Base-by-base conservation (phyloP, 2,888 invertebrate species). In the Agapostemon virescens region DNA sequence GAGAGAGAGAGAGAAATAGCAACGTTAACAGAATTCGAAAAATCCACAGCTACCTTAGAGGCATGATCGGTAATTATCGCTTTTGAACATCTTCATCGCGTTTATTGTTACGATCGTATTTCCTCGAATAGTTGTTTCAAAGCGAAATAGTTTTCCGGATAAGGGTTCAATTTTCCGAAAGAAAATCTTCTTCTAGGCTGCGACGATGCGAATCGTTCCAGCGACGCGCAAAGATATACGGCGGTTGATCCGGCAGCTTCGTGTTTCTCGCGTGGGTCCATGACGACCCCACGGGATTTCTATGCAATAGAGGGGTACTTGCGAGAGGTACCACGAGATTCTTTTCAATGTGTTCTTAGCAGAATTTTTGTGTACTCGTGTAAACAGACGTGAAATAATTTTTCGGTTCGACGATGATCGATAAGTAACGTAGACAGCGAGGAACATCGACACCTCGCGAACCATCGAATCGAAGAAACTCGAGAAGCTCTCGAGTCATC, bases 71-170 rank as follows among this genome's bases (percentile, higher is more conserved):
- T 74, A 81, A 52, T 70, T 68, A 70, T 71, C 55, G 63, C 73
- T 67, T n/a, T n/a, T 74, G 45, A 70, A 45, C 40, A 75, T 74
- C 79, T 70, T 71, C 40, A 73, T 83, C 79, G 58, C 49, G 30
- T 79, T 83, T 45, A 45, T 72, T 78, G 71, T 66, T 64, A 26
- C 55, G 26, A 58, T 66, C 61, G 49, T 66, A 23, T 69, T 77
- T 33, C 38, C 61, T 23, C 61, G 26, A 61, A 42, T 71, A 49
- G 72, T 64, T 74, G 20, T 61, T 42, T 63, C 68, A 49, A 55
- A 20, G 61, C 38, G 69, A 38, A 55, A 76, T 49, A 66, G 40
- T 68, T 77, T 45, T 77, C 73, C 33, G 49, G n/a, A 69, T 1
- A 69, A n/a, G 36, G 17, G 17, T 7, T 40, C 45, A 45, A 36